Conservation (phyloP, 2,888 invertebrate genomes). For the Drosophila paracracens region DNA sequence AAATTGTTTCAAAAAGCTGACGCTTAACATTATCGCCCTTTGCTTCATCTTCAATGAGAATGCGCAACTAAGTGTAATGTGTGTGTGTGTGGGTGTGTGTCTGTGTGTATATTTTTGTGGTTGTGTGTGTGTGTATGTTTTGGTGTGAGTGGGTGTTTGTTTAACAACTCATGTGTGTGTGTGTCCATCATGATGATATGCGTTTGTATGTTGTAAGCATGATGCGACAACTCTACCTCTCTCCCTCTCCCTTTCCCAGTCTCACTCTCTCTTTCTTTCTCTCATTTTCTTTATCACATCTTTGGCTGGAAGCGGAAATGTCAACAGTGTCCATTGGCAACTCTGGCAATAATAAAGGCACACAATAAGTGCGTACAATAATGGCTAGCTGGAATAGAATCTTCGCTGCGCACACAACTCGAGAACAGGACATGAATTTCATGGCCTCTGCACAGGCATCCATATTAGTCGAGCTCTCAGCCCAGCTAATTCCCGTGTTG, state of each 20-base stretch:
- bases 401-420: conserved; percentile 23
- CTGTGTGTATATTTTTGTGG: background rate
- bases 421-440: conserved; percentile 17
- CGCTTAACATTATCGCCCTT: conserved; percentile 70
- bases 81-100: background rate
- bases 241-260: background rate
- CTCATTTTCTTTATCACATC: background rate
- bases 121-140: conserved; percentile 16
- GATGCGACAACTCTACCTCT: conserved; percentile 35
- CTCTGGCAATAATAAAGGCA: conserved; percentile 43
- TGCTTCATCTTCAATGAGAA: conserved; percentile 58
- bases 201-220: conserved; percentile 54
- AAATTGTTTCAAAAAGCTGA: conserved; percentile 74
- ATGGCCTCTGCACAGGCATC: background rate
- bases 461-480: background rate
- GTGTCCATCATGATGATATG: conserved; percentile 61
- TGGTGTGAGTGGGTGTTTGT: conserved; percentile 14
- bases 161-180: conserved; percentile 35
- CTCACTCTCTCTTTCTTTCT: background rate
- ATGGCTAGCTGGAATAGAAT: conserved; percentile 39
- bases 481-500: background rate
- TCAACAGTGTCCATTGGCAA: conserved; percentile 54
- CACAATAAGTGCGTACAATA: conserved; percentile 59
- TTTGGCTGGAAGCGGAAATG: conserved; percentile 55
- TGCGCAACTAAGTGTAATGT: conserved; percentile 12